Conservation (phyloP, 2,888 invertebrate species). For the Scaptomyza cyrtandrae region DNA sequence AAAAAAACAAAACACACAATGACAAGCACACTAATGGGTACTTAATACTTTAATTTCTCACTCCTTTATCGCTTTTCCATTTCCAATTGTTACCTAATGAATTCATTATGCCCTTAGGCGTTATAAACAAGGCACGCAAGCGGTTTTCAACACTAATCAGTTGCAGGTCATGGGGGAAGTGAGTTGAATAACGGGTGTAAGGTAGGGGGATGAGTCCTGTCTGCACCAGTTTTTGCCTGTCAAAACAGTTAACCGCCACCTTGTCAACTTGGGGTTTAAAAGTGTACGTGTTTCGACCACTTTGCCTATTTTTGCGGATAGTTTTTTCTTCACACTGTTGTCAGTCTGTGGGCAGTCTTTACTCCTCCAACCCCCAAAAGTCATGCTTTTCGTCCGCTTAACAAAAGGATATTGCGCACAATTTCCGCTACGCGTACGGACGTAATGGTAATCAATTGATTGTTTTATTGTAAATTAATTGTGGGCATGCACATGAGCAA, state of each 20-base stretch:
- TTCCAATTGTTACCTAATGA: constrained; percentile 46
- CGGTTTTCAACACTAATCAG: constrained; percentile 61
- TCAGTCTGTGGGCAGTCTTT: no score
- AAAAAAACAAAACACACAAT: not conserved
- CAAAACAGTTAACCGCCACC: constrained; percentile 56
- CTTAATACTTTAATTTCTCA: not conserved
- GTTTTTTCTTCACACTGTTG: constrained; percentile 44
- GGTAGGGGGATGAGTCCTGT: constrained; percentile 2
- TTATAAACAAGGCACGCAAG: constrained; percentile 51
- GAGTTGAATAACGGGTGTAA: not conserved
- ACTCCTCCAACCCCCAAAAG: no score
- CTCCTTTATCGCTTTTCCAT: constrained; percentile 12
- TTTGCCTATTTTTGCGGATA: constrained; percentile 30
- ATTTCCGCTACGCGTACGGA: constrained; percentile 78
- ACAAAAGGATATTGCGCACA: constrained; percentile 74
- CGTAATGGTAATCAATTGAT: constrained; percentile 81
- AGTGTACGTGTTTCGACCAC: constrained; percentile 28
- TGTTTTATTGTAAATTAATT: constrained; percentile 82
- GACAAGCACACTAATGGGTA: constrained; percentile 1
- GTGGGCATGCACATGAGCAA: constrained; percentile 77
- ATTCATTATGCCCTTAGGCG: constrained; percentile 60
- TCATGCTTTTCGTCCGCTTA: constrained; percentile 39
- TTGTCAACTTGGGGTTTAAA: constrained; percentile 45
- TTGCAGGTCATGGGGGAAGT: constrained; percentile 37
- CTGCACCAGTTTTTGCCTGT: constrained; percentile 31